Conservation (phyloP, 1,140 invertebrate species). For the Brachionus rubens region DNA sequence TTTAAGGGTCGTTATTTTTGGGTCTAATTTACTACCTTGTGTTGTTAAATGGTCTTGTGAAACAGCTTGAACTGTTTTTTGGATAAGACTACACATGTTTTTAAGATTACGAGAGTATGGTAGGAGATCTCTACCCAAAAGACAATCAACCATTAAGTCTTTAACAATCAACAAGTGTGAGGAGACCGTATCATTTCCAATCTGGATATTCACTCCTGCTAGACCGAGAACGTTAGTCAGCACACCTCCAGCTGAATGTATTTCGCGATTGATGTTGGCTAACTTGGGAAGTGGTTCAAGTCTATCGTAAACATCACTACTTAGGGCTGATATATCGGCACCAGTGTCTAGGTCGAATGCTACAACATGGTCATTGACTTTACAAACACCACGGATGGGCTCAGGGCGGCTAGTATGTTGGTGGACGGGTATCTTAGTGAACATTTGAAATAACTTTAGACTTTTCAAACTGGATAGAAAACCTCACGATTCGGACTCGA, state of each 20-base stretch:
- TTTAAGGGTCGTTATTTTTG: background rate
- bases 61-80: background rate
- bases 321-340: background rate
- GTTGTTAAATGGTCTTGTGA: background rate
- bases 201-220: background rate
- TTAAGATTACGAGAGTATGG: background rate
- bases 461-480: background rate
- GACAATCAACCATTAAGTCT: slow-evolving; percentile 8
- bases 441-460: slow-evolving; percentile 5
- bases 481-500: background rate
- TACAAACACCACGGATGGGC: background rate
- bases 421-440: background rate
- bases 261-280: background rate
- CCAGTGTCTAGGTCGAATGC: background rate
- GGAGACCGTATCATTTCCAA: background rate
- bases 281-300: background rate
- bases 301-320: background rate
- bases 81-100: background rate
- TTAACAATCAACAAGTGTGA: background rate
- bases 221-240: background rate
- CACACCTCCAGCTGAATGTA: background rate
- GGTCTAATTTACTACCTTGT: no score
- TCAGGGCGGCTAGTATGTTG: background rate
- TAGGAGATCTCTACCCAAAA: background rate
- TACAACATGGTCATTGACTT: background rate